Conservation (phyloP, 2,797 vertebrate species). For the Tauraco hartlaubi region DNA sequence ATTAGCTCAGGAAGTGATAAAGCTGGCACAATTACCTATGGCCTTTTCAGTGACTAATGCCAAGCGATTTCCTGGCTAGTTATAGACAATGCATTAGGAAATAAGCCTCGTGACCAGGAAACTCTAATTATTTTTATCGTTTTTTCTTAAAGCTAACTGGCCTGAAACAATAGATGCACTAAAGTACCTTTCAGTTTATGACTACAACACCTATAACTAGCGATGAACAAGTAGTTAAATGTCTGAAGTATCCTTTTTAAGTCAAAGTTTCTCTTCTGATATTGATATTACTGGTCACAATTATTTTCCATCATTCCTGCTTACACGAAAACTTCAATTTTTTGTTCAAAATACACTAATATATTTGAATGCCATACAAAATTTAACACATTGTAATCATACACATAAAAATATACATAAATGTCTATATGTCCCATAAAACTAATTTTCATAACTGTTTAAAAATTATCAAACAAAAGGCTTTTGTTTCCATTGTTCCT, state of each 20-base stretch:
- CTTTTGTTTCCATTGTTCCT: background rate
- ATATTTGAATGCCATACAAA: background rate
- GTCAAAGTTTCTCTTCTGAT: background rate
- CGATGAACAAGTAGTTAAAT: background rate
- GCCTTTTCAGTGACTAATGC: slow-evolving; percentile 56
- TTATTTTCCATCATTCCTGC: background rate
- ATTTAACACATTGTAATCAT: background rate
- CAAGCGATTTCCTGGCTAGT: slow-evolving; percentile 76
- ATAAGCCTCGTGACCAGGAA: slow-evolving; percentile 78
- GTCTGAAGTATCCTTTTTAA: background rate
- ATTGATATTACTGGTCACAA: background rate
- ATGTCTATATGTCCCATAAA: background rate
- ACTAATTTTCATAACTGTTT: background rate
- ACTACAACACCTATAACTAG: background rate
- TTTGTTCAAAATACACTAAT: background rate
- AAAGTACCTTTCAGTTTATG: background rate
- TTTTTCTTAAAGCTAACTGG: background rate
- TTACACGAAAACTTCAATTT: background rate
- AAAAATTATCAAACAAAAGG: background rate
- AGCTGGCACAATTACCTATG: slow-evolving; percentile 73
- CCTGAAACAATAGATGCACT: slow-evolving; percentile 22
- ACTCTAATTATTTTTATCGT: slow-evolving; percentile 65
- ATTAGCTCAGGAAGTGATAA: slow-evolving; percentile 83
- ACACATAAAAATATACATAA: background rate
- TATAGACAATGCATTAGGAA: slow-evolving; percentile 81